Evolutionary conservation across 2,888 invertebrate genomes (phyloP).

Genomic region (Deroplatys truncata): DNA sequence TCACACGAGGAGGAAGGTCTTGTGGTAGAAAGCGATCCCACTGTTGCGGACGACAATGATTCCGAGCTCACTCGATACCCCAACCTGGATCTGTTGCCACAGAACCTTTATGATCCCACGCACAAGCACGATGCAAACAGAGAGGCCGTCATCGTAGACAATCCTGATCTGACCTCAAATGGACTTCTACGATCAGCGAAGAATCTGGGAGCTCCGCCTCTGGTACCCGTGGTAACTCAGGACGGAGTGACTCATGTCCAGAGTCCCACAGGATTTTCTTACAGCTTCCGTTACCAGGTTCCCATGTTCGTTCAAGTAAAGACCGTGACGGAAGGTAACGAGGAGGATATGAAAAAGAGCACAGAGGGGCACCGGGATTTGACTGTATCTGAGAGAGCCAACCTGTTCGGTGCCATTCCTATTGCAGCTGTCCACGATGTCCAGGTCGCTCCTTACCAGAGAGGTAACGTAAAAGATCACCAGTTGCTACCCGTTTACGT

Average conservation of each 20-base stretch:
- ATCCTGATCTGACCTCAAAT: conserved; percentile 18
- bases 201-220: not conserved
- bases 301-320: conserved; percentile 39
- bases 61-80: conserved; percentile 42
- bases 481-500: conserved; percentile 30
- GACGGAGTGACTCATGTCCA: not conserved
- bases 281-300: conserved; percentile 65
- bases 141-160: conserved; percentile 30
- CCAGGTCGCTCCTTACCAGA: conserved; percentile 38
- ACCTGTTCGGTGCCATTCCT: conserved; percentile 36
- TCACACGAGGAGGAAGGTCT: conserved; percentile 27
- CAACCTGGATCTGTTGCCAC: conserved; percentile 19
- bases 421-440: conserved; percentile 42
- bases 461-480: conserved; percentile 30
- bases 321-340: not conserved
- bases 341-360: not conserved
- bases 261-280: conserved; percentile 59
- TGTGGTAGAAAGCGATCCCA: conserved; percentile 25
- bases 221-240: not conserved
- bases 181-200: conserved; percentile 9
- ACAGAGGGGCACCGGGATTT: not conserved
- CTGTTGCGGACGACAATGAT: conserved; percentile 38
- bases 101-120: conserved; percentile 26
- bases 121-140: conserved; percentile 26
- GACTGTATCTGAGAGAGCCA: conserved; percentile 32